Evolutionary conservation across 2,113 vertebrate genomes (phyloP), one percentile per base, ranked within the genome.

Genomic region (Cricetomys ansorgei): DNA sequence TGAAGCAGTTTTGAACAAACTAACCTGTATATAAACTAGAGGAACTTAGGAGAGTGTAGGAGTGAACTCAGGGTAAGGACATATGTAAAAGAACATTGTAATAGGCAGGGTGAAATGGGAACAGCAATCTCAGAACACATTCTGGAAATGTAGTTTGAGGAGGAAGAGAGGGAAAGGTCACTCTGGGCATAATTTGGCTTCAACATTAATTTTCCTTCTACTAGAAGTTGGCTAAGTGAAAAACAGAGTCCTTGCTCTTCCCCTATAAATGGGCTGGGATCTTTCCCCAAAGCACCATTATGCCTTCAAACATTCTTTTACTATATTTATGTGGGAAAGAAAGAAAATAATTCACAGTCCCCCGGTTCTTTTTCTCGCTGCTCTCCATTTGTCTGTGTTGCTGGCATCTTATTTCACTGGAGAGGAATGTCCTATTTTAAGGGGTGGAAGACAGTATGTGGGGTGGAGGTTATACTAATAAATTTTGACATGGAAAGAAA

Each of bases 351-450:
- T 94, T 94, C 92, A 96, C 79, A 89, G 95, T 65, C 95, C 81
- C 84, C 48, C 6, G 10, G 88, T 88, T 95, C 93, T 90, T 97
- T 97, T 94, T 95, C 97, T 96, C 84, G 57, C 92, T 88, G 76
- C 19, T 94, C 72, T 96, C 94, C 97, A 97, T 98, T 97, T 97
- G 89, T 98, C 97, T 96, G 88, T 85, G 90, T 94, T 75, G 75
- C 80, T 96, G 94, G 97, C 97, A 89, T 88, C 92, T 97, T 98
- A 94, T 97, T 97, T 98, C 97, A 97, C 95, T 94, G 64, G 95
- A 97, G 96, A 97, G 76, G 97, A 98, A 98, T 97, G 97, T 98
- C 90, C 94, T 98, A 96, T 97, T 98, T 97, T 97, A 96, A 97
- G 97, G 92, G 81, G 65, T 94, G 15, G 94, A 96, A 96, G 76